Conservation (phyloP, 2,113 vertebrate species). For the Tetrao urogallus region DNA sequence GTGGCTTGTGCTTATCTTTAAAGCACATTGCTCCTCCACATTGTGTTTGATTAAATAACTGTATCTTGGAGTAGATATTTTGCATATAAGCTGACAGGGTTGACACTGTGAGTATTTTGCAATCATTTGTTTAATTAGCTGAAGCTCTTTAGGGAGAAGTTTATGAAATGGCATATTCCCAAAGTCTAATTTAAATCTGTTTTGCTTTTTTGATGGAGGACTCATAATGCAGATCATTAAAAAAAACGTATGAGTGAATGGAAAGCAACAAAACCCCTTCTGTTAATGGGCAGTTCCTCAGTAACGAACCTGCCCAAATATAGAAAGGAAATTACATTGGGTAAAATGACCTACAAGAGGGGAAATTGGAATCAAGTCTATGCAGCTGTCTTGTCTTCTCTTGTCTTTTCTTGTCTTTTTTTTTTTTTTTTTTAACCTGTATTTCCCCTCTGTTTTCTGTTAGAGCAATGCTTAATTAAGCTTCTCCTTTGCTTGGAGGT, state of each 20-base stretch:
- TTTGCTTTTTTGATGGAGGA: slow-evolving; percentile 29
- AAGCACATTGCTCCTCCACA: background rate
- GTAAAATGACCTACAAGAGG: slow-evolving; percentile 46
- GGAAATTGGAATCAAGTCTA: slow-evolving; percentile 39
- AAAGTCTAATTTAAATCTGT: slow-evolving; percentile 67
- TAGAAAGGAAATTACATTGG: slow-evolving; percentile 41
- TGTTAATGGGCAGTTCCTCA: slow-evolving; percentile 1
- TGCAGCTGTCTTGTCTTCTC: background rate
- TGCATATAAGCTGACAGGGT: slow-evolving; percentile 21
- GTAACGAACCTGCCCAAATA: background rate
- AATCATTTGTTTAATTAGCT: slow-evolving; percentile 81
- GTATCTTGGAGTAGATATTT: slow-evolving; percentile 17
- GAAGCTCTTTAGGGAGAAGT: slow-evolving; percentile 71
- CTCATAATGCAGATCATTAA: slow-evolving; percentile 29
- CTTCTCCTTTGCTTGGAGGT: slow-evolving; percentile 47
- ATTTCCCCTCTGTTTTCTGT: slow-evolving; percentile 21
- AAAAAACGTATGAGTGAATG: slow-evolving; percentile 40
- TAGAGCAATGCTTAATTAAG: slow-evolving; percentile 9
- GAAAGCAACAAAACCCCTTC: background rate
- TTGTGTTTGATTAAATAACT: slow-evolving; percentile 25
- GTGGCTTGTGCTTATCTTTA: slow-evolving; percentile 7
- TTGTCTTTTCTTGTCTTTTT: background rate
- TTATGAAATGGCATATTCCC: slow-evolving; percentile 70
- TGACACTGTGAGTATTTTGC: slow-evolving; percentile 71
- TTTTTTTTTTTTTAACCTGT: background rate